Percentiles rank a stretch among this genome's conserved stretches.
Evolutionary conservation across 2,797 vertebrate species (phyloP).

Genomic region (Peromyscus eremicus): DNA sequence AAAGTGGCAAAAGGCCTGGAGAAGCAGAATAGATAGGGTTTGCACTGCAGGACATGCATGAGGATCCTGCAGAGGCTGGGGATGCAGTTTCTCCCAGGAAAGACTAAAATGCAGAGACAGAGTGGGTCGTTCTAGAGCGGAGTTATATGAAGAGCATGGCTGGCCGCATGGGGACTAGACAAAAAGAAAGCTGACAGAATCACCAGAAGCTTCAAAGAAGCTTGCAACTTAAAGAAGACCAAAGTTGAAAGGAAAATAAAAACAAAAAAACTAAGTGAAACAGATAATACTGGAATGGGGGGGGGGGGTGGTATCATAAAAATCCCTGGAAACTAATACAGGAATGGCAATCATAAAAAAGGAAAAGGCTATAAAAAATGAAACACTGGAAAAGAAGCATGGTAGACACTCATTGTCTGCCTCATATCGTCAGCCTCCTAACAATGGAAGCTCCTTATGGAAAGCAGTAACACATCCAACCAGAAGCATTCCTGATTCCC

Average conservation of each 20-base stretch:
- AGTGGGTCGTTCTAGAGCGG: neutral
- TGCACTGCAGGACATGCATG: neutral
- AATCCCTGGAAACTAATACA: neutral
- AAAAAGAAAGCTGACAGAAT: neutral
- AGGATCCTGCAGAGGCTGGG: neutral
- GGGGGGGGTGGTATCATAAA: neutral
- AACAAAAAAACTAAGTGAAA: neutral
- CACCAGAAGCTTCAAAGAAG: neutral
- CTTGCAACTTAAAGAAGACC: constrained; percentile 9
- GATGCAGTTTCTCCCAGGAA: neutral
- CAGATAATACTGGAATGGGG: neutral
- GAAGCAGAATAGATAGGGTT: neutral
- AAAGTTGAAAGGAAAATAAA: neutral
- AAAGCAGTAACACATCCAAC: neutral
- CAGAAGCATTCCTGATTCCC: constrained; percentile 3
- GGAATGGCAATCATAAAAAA: neutral
- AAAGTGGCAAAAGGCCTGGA: neutral
- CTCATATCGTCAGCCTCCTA: neutral
- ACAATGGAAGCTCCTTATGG: neutral
- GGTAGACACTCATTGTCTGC: neutral
- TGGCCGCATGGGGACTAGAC: neutral
- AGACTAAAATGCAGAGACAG: neutral
- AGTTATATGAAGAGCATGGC: neutral
- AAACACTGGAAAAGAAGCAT: neutral
- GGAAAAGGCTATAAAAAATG: neutral